Percentiles rank a stretch among this genome's conserved stretches.
Evolutionary conservation across 2,797 vertebrate species (phyloP).

Genomic region (Chelmon rostratus): DNA sequence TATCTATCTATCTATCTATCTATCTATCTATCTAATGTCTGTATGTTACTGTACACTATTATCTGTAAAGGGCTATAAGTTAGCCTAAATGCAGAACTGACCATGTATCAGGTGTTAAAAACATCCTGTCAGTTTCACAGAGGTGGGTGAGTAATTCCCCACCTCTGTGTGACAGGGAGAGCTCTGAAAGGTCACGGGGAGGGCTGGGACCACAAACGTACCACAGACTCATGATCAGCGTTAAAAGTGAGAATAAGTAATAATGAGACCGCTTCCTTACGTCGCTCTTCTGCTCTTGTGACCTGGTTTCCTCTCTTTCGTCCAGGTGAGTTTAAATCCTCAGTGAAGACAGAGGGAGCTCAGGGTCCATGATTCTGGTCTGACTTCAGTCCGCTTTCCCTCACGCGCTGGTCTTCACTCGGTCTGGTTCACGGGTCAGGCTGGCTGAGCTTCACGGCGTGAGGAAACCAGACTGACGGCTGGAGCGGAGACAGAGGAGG

Average conservation of each 20-base stretch:
- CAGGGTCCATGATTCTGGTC: conserved; percentile 8
- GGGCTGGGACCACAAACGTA: background rate
- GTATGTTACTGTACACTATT: background rate
- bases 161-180: background rate
- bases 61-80: background rate
- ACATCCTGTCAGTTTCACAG: conserved; percentile 7
- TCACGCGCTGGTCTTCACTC: background rate
- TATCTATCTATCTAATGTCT: background rate
- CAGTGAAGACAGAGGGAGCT: background rate
- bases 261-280: conserved; percentile 40
- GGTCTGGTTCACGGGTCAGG: no score
- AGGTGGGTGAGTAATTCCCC: conserved; percentile 9
- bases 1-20: background rate
- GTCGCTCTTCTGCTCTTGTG: background rate
- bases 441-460: background rate
- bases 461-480: background rate
- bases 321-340: conserved; percentile 37
- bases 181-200: background rate
- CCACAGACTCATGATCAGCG: no score
- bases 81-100: background rate
- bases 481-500: background rate
- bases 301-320: background rate
- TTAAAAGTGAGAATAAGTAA: background rate
- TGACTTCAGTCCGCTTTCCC: background rate
- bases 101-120: background rate